Conservation (phyloP, 2,113 vertebrate genomes). For the Nothobranchius furzeri region DNA sequence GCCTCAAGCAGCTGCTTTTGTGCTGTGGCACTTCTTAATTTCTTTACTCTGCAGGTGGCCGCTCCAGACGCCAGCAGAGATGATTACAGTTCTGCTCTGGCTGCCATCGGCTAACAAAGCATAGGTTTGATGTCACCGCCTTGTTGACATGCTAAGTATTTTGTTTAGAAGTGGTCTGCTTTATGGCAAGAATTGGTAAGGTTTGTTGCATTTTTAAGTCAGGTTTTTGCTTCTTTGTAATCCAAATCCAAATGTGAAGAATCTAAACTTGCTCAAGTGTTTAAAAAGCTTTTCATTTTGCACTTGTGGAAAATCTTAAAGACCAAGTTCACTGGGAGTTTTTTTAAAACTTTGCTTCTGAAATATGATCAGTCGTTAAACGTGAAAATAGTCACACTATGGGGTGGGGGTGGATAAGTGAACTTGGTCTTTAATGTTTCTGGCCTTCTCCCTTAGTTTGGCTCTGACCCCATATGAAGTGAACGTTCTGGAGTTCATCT, state of each 20-base stretch:
- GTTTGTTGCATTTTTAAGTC: too few relatives aligned
- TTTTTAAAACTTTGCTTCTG: too few relatives aligned
- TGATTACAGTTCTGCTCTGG: slow-evolving; percentile 55
- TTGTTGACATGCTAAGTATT: slow-evolving; percentile 27
- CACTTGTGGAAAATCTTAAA: background rate
- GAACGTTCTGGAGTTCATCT: slow-evolving; percentile 15
- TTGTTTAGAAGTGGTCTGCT: slow-evolving; percentile 36
- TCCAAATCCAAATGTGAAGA: slow-evolving; percentile 21
- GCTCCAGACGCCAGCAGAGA: slow-evolving; percentile 29
- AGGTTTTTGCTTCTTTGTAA: background rate
- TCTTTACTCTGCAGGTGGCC: slow-evolving; percentile 33
- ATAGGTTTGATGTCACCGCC: slow-evolving; percentile 57
- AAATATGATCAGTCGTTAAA: too few relatives aligned
- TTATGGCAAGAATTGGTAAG: background rate
- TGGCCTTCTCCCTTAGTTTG: background rate
- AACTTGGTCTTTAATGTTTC: too few relatives aligned
- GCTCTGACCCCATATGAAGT: background rate
- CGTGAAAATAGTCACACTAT: too few relatives aligned
- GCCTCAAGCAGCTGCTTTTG: slow-evolving; percentile 34
- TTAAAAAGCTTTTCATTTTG: background rate
- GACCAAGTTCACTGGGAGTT: too few relatives aligned
- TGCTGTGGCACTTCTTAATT: slow-evolving; percentile 12
- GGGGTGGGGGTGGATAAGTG: too few relatives aligned
- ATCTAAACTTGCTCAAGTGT: too few relatives aligned
- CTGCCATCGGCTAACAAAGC: slow-evolving; percentile 41